A percentile compares a stretch with the other conserved stretches of the same genome.
These are phyloP conservation scores for Verasper variegatus DNA, from an alignment of 2,113 vertebrate species.

Conservation along the genomic window DNA sequence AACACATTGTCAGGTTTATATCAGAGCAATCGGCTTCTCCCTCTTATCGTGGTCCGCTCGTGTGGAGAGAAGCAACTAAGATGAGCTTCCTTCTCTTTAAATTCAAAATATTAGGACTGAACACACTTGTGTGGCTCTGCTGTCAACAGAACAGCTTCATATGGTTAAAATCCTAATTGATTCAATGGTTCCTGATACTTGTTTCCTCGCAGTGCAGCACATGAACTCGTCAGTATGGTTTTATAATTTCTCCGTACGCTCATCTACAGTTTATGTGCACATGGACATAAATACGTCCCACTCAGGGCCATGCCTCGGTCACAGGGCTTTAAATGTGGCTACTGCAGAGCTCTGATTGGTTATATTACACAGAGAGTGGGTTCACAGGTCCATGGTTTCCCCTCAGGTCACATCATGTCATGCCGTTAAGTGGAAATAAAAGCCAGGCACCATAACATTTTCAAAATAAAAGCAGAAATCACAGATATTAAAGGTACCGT, in stretches of 20 bases:
- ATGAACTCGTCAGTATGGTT: constrained; percentile 13
- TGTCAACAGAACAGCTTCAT: not conserved
- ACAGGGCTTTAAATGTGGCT: constrained; percentile 31
- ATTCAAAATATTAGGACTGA: no score
- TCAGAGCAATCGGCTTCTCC: no score
- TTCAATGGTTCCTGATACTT: not conserved
- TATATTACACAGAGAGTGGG: constrained; percentile 49
- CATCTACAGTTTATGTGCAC: constrained; percentile 35
- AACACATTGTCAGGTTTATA: constrained; percentile 4
- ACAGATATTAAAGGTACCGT: constrained; percentile 28
- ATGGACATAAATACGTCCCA: constrained; percentile 24
- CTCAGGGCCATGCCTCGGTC: constrained; percentile 25
- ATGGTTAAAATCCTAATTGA: not conserved
- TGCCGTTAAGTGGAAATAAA: constrained; percentile 14
- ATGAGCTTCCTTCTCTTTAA: no score
- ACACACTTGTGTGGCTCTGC: not conserved
- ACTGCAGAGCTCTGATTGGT: constrained; percentile 39
- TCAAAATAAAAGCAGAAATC: constrained; percentile 20
- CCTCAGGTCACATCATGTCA: constrained; percentile 43
- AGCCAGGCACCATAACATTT: constrained; percentile 34
- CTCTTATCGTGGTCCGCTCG: not conserved
- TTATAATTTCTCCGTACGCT: constrained; percentile 29
- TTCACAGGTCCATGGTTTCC: constrained; percentile 57
- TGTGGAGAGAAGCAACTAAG: no score
- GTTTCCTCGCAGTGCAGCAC: constrained; percentile 13